These are phyloP conservation scores for Drosophila nasuta DNA, from an alignment of 1,140 invertebrate species.

Conservation along the genomic window DNA sequence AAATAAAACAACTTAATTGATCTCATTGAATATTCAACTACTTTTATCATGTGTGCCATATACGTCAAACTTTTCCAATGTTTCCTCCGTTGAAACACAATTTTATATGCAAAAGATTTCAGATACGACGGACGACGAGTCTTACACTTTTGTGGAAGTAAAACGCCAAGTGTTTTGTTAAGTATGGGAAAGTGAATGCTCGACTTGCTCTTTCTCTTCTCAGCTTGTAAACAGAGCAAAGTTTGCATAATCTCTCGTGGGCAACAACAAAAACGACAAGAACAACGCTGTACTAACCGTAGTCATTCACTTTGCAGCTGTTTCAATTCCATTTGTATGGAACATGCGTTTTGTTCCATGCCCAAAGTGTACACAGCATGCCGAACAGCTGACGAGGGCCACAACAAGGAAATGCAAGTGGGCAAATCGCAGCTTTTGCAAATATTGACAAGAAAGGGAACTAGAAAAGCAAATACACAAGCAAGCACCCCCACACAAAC, in stretches of 20 bases:
- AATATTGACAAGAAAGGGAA: conserved; percentile 42
- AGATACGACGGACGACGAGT: background rate
- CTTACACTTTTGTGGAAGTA: background rate
- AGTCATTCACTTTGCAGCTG: conserved; percentile 33
- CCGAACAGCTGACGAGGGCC: conserved; percentile 64
- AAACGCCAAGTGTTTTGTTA: background rate
- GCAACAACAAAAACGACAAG: conserved; percentile 18
- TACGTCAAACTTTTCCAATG: background rate
- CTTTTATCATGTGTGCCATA: background rate
- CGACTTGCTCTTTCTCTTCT: conserved; percentile 1
- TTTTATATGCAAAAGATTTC: background rate
- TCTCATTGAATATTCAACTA: background rate
- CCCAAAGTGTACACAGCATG: conserved; percentile 44
- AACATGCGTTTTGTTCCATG: conserved; percentile 50
- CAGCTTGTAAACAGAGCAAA: conserved; percentile 30
- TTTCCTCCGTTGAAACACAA: background rate
- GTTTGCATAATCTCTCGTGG: conserved; percentile 58
- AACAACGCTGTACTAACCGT: background rate
- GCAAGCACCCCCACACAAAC: conserved; percentile 7
- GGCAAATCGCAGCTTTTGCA: conserved; percentile 58
- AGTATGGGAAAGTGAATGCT: conserved; percentile 18
- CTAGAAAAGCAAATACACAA: conserved; percentile 1
- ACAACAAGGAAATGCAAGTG: conserved; percentile 70
- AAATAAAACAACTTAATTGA: background rate
- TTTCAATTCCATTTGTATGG: conserved; percentile 60